Evolutionary conservation across 2,888 invertebrate genomes (phyloP).

Genomic region (Nipponacmea schrenckii): DNA sequence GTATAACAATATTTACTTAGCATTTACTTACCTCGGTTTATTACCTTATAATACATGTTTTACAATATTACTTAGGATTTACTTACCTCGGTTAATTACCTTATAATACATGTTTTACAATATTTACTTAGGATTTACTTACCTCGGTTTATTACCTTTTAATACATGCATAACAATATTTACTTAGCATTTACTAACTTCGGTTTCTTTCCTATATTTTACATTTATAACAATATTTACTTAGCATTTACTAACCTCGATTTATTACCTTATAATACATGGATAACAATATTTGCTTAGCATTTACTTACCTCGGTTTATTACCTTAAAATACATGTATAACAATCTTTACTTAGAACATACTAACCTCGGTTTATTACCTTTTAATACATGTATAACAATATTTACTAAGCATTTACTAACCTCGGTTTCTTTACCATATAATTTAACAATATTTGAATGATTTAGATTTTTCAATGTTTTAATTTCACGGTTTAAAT

Average conservation of each 20-base stretch:
- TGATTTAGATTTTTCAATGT: slow-evolving; percentile 87
- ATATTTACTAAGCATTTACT: not conserved
- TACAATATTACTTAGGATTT: no score
- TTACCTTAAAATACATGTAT: no score
- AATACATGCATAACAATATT: slow-evolving; percentile 95
- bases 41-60: slow-evolving; percentile 91
- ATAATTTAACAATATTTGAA: slow-evolving; percentile 91
- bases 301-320: no score
- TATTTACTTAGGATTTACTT: not conserved
- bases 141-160: slow-evolving; percentile 88
- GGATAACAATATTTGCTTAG: slow-evolving; percentile 96
- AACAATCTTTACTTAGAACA: no score
- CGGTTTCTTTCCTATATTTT: no score
- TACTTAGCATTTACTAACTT: no score
- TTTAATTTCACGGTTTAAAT: slow-evolving; percentile 93
- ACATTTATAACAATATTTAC: no score
- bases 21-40: slow-evolving; percentile 76
- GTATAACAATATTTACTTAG: no score
- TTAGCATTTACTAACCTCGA: slow-evolving; percentile 72
- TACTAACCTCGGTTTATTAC: no score
- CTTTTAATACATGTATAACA: no score
- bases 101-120: no score
- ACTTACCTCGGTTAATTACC: no score
- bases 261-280: slow-evolving; percentile 88
- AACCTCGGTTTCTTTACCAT: slow-evolving; percentile 90